These are phyloP conservation scores for Allolobophora icterica DNA, from an alignment of 2,888 invertebrate species.

Conservation along the genomic window DNA sequence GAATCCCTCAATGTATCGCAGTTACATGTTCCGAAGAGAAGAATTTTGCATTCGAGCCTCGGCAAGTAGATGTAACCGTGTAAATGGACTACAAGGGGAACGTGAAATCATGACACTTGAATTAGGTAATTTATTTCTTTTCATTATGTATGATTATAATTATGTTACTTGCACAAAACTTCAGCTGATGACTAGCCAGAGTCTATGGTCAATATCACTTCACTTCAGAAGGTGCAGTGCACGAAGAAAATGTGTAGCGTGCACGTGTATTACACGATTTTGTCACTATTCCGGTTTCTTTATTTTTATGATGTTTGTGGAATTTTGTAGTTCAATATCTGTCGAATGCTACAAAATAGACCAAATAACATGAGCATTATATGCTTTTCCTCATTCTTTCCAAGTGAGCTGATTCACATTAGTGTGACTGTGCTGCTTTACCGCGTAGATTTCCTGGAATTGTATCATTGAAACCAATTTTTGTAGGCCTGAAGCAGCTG, in stretches of 20 bases:
- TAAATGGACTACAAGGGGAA: constrained; percentile 20
- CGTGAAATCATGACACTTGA: neutral
- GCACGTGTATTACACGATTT: neutral
- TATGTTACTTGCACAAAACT: neutral
- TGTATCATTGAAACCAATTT: neutral
- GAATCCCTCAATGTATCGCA: neutral
- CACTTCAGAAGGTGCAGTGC: neutral
- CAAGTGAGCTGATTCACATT: too few species aligned
- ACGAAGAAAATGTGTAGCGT: neutral
- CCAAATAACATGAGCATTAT: too few species aligned
- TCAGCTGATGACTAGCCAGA: neutral
- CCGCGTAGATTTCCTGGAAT: neutral
- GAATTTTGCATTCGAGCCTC: neutral
- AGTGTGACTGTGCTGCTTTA: too few species aligned
- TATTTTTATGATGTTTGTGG: too few species aligned
- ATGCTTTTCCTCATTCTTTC: too few species aligned
- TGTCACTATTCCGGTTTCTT: neutral
- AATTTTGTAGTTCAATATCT: too few species aligned
- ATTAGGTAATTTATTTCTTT: neutral
- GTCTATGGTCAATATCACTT: neutral
- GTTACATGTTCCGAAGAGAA: neutral
- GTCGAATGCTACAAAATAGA: too few species aligned
- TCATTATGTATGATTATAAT: neutral
- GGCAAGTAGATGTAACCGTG: neutral
- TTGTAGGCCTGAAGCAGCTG: constrained; percentile 13